Base-by-base conservation (phyloP, 2,113 vertebrate genomes). In the Mormyrus iriodes region DNA sequence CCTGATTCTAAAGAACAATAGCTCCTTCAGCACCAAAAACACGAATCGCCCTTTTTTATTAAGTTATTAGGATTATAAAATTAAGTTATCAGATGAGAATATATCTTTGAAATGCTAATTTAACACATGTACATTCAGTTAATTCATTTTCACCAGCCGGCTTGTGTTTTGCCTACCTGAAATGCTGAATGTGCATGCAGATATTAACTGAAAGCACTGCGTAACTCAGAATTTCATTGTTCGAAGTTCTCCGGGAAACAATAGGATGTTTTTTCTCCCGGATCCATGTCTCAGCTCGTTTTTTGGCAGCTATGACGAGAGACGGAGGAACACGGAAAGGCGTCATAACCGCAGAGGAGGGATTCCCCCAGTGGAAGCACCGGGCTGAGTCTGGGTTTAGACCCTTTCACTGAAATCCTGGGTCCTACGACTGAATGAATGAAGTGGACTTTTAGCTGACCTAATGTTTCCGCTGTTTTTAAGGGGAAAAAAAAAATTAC, bases 201-300 rank as follows among this genome's bases (percentile, higher is more conserved):
- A 83, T 53, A 52, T 52, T 2, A 53, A 46, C 31, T 44, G 73
- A 55, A 83, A 82, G 12, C 49, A 12, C 2, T 69, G 85, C 46
- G 89, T 89, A 90, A 93, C 91, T 90, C 89, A 31, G 55, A 86
- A 51, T 79, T 42, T 35, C 17, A 46, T 21, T 31, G 73, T 79
- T 76, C 7, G 2, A 76, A 53, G 49, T 27, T 39, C 52, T 17
- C 9, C 31, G 9, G 82, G 31, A 90, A 95, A 96, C 95, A 96
- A 95, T 95, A 93, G 93, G 73, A 85, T 95, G 88, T 88, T 91
- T 94, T 94, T 95, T 95, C 95, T 95, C 94, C 94, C 94, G 94
- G 94, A 94, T 95, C 95, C 94, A 93, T 90, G 90, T 27, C 39
- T 4, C 89, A 88, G 89, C 82, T 88, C 90, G 90, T 90, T 91